phyloP scores from a whole-genome alignment of 2,113 vertebrate species.

The Malurus melanocephalus region DNA sequence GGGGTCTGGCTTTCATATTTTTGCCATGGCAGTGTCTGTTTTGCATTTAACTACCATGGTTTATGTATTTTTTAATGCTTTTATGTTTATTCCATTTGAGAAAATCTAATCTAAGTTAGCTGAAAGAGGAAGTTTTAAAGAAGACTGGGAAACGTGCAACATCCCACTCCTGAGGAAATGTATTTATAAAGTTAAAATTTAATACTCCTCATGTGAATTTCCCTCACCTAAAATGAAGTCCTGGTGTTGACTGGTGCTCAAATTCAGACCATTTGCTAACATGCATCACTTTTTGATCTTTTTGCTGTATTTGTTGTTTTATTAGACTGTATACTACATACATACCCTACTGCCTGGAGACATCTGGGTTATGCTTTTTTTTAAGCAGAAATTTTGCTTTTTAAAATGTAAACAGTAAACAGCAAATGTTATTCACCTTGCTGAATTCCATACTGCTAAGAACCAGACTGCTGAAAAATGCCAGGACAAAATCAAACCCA shows the following conservation, averaged over 20 bases:
- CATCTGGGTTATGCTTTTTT: constrained; percentile 26
- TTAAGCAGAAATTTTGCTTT: not conserved
- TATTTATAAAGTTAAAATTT: constrained; percentile 6
- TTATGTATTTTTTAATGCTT: not conserved
- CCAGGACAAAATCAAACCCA: not conserved
- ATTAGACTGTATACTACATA: not conserved
- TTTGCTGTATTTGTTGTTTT: not conserved
- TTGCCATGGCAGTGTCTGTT: not conserved
- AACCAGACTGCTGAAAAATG: constrained; percentile 5
- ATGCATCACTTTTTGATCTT: not conserved
- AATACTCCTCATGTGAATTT: constrained; percentile 12
- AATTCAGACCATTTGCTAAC: constrained; percentile 24
- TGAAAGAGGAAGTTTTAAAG: constrained; percentile 33
- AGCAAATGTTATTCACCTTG: constrained; percentile 16
- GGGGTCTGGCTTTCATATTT: constrained; percentile 1
- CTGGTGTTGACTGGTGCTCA: constrained; percentile 19
- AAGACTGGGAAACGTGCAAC: not conserved
- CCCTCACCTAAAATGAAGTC: not conserved
- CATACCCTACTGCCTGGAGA: not conserved
- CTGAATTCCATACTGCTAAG: not conserved
- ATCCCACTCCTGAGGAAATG: not conserved
- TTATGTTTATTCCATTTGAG: not conserved
- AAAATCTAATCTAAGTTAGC: constrained; percentile 12
- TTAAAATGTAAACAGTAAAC: constrained; percentile 28
- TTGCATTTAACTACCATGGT: not conserved